phyloP scores from a whole-genome alignment of 37 sponge, comb jelly and placozoan species.

The Halichondria panicea region DNA sequence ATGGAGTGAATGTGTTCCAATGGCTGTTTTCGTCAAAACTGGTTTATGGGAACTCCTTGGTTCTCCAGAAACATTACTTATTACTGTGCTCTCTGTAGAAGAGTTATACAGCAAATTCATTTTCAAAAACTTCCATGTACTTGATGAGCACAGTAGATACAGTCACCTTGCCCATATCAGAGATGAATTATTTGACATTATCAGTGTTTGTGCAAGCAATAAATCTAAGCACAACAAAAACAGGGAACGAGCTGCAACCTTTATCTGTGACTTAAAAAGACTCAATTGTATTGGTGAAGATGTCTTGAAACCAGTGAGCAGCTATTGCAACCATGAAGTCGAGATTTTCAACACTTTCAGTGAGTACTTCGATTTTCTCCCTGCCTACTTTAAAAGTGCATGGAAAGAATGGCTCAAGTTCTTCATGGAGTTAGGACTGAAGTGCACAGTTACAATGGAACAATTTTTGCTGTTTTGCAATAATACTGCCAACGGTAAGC shows the following conservation, averaged over 20 bases:
- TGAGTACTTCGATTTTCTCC: slow-evolving; percentile 23
- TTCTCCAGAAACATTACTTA: not conserved
- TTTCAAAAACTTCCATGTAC: slow-evolving; percentile 24
- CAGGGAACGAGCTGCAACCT: not conserved
- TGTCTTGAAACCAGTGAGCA: slow-evolving; percentile 2
- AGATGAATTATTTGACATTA: slow-evolving; percentile 27
- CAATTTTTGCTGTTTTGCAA: slow-evolving; percentile 30
- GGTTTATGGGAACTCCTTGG: slow-evolving; percentile 30
- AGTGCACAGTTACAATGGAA: not conserved
- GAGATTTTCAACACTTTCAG: slow-evolving; percentile 30
- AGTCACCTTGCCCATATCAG: slow-evolving; percentile 42
- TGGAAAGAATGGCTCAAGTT: slow-evolving; percentile 40
- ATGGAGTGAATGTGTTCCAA: slow-evolving; percentile 17
- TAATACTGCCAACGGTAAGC: slow-evolving; percentile 1
- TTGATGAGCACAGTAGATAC: slow-evolving; percentile 30
- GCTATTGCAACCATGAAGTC: slow-evolving; percentile 17
- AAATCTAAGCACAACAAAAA: not conserved
- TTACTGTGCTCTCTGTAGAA: slow-evolving; percentile 7
- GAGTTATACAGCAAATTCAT: slow-evolving; percentile 36
- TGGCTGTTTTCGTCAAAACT: slow-evolving; percentile 33
- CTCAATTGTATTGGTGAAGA: slow-evolving; percentile 38
- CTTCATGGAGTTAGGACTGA: slow-evolving; percentile 28
- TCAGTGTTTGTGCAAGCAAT: not conserved
- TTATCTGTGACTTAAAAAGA: not conserved
- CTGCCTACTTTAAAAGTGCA: not conserved